Conservation (phyloP, 2,888 invertebrate genomes). For the Oscheius sp. region DNA sequence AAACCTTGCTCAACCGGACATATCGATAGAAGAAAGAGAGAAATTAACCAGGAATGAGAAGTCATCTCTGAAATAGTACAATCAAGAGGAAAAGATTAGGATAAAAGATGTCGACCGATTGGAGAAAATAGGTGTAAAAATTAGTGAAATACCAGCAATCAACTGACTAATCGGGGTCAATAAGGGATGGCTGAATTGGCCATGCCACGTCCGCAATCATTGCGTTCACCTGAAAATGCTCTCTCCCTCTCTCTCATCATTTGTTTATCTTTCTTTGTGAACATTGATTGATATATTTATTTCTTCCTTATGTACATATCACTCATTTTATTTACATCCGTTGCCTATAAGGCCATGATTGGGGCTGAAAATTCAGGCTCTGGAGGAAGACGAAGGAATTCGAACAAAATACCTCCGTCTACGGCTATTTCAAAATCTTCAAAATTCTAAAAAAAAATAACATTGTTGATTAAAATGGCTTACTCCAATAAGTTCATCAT, state of each 20-base stretch:
- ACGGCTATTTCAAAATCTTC: constrained; percentile 17
- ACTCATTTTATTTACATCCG: too few species aligned
- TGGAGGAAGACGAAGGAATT: constrained; percentile 10
- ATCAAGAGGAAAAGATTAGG: neutral
- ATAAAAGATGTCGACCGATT: constrained; percentile 13
- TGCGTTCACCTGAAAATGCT: too few species aligned
- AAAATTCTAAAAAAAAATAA: neutral
- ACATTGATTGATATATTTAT: too few species aligned
- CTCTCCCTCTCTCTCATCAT: too few species aligned
- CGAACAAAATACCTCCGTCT: constrained; percentile 1
- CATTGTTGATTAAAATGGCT: neutral
- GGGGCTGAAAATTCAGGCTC: constrained; percentile 6
- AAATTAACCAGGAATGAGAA: constrained; percentile 18
- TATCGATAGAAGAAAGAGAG: constrained; percentile 1
- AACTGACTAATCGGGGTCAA: too few species aligned
- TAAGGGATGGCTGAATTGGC: too few species aligned
- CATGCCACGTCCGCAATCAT: too few species aligned
- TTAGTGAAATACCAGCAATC: too few species aligned
- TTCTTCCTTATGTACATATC: too few species aligned
- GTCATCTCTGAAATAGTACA: neutral
- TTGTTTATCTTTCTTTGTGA: too few species aligned
- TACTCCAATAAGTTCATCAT: constrained; percentile 12
- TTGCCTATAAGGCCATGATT: too few species aligned
- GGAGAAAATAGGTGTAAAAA: too few species aligned
- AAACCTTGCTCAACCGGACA: constrained; percentile 73